A percentile compares a stretch with the other conserved stretches of the same genome.
These are phyloP conservation scores for Euphydryas editha DNA, from an alignment of 2,888 invertebrate genomes.

Conservation along the genomic window DNA sequence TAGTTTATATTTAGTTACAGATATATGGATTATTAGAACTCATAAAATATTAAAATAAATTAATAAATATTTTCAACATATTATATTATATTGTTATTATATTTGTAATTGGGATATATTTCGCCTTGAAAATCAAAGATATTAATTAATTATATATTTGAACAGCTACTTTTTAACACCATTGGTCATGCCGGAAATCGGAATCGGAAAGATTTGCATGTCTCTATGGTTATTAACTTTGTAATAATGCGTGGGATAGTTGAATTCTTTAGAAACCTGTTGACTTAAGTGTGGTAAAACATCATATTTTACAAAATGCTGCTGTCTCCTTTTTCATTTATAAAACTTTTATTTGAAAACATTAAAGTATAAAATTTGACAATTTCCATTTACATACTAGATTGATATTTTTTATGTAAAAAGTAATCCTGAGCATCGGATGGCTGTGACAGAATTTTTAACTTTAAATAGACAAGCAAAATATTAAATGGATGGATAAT, in stretches of 20 bases:
- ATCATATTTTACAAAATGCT: background rate
- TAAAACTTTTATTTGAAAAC: too few species aligned
- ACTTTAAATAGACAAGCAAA: too few species aligned
- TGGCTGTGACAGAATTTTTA: too few species aligned
- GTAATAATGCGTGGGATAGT: slow-evolving; percentile 26
- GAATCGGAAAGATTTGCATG: slow-evolving; percentile 28
- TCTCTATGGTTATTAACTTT: slow-evolving; percentile 33
- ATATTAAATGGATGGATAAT: too few species aligned
- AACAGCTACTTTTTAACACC: background rate
- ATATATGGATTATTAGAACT: background rate
- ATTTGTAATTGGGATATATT: background rate
- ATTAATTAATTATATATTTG: background rate
- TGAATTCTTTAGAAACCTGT: slow-evolving; percentile 11
- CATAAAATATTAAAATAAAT: background rate
- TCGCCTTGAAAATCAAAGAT: background rate
- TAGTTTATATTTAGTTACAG: background rate
- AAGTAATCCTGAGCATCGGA: too few species aligned
- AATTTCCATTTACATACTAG: too few species aligned
- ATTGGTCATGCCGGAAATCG: background rate
- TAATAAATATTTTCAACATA: background rate
- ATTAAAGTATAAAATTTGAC: too few species aligned
- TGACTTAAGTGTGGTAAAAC: background rate
- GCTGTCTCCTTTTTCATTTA: background rate
- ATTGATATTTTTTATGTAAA: too few species aligned
- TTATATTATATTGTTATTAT: background rate